Conservation (phyloP, 2,888 invertebrate species). For the Alentia gelatinosa region DNA sequence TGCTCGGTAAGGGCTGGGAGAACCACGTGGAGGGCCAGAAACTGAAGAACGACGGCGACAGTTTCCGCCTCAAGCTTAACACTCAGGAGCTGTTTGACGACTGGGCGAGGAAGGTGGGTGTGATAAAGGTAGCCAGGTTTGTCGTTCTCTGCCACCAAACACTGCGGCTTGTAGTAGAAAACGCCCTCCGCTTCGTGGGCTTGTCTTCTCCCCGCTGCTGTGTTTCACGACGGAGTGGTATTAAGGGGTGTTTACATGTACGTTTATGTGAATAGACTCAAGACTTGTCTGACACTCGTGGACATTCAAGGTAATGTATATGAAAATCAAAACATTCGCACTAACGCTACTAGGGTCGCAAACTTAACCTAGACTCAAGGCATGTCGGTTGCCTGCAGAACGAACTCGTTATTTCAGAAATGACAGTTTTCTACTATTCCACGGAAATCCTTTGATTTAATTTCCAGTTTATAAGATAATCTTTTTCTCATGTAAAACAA, state of each 20-base stretch:
- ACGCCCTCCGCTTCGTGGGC: neutral
- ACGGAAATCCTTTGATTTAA: too few relatives aligned
- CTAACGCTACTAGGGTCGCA: neutral
- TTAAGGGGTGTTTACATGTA: neutral
- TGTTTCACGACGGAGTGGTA: neutral
- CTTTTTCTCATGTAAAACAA: too few relatives aligned
- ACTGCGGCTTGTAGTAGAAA: slow-evolving; percentile 27
- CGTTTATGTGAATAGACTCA: neutral
- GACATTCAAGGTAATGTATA: neutral
- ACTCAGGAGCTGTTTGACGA: slow-evolving; percentile 99
- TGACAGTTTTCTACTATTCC: too few relatives aligned
- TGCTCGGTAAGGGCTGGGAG: slow-evolving; percentile 99
- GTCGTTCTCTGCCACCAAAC: slow-evolving; percentile 17
- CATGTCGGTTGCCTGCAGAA: too few relatives aligned
- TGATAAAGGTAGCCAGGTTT: slow-evolving; percentile 41
- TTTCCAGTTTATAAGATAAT: too few relatives aligned
- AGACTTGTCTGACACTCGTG: neutral
- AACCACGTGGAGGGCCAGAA: slow-evolving; percentile 99
- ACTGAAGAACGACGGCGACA: slow-evolving; percentile 96
- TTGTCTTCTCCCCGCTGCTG: slow-evolving; percentile 15
- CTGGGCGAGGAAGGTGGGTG: slow-evolving; percentile 86
- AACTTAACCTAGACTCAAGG: neutral
- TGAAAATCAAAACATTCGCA: neutral
- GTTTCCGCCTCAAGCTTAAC: slow-evolving; percentile 96
- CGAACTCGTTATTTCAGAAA: too few relatives aligned